Evolutionary conservation across 2,797 vertebrate species (phyloP), one percentile per base, ranked within the genome.

Genomic region (Anisognathus igniventris): DNA sequence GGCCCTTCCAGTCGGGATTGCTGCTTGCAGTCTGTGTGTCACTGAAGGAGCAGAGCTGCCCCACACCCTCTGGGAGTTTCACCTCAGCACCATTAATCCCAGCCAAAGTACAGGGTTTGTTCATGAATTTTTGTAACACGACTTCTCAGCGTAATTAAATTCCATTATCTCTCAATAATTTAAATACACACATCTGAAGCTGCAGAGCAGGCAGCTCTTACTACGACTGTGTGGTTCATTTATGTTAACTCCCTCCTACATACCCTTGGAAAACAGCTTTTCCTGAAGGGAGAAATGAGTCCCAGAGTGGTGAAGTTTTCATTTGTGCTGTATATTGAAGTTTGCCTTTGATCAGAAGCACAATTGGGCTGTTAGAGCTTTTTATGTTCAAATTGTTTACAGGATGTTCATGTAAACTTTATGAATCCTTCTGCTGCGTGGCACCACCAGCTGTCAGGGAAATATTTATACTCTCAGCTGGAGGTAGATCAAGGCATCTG

Each of bases 351-450:
- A 97, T 98, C 96, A 97, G 95, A 91, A 95, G 95, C 96, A 90
- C 87, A 85, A 94, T 93, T 97, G 96, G 94, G 84, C 92, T 97
- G 92, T 95, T 97, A 93, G 79, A 96, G 96, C 95, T 97, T 95
- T 87, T 96, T 96, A 96, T 97, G 92, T 97, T 97, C 95, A 97
- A 95, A 94, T 96, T 98, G 97, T 97, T 98, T 98, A 97, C 95
- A 97, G 96, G 96, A 97, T 97, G 88, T 97, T 98, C 96, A 95
- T 97, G 96, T 96, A 97, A 97, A 95, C 97, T 97, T 97, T 97
- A 98, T 97, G 97, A 98, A 97, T 97, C 97, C 97, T 96, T 98
- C 97, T 97, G 96, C 97, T 95, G 94, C 45, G 33, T 97, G 92
- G 90, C 88, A 97, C 93, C 97, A 58, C 96, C 97, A 98, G 97